Percentiles rank a stretch among this genome's conserved stretches.
phyloP scores from a whole-genome alignment of 2,888 invertebrate genomes.

The Euzetes globulus region DNA sequence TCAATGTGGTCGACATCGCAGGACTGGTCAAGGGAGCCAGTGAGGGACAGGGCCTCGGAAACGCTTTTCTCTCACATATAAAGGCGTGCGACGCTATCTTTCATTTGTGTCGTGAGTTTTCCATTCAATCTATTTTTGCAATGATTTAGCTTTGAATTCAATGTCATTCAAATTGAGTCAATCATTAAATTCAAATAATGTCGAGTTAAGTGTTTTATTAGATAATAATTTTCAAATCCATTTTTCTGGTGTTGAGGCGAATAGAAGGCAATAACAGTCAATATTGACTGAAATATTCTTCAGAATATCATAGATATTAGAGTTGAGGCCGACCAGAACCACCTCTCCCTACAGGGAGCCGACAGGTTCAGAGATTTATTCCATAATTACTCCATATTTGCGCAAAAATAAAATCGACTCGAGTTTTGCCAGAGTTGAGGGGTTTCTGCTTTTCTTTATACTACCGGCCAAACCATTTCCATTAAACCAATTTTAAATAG shows the following conservation, averaged over 20 bases:
- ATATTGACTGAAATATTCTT: conserved; percentile 25
- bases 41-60: conserved; percentile 95
- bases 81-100: conserved; percentile 97
- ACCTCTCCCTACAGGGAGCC: neutral
- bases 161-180: neutral
- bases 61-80: conserved; percentile 97
- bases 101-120: conserved; percentile 84
- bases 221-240: neutral
- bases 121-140: neutral
- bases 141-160: neutral
- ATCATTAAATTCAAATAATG: neutral
- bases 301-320: conserved; percentile 17
- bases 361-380: conserved; percentile 15
- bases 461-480: no score
- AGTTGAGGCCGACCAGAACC: neutral
- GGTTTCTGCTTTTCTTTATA: no score
- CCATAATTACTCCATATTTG: neutral
- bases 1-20: conserved; percentile 97
- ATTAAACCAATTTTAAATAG: no score
- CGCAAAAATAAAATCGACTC: neutral
- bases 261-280: neutral
- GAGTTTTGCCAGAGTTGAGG: neutral
- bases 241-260: neutral
- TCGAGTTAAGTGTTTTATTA: neutral
- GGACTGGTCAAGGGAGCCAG: conserved; percentile 96